Percentiles rank a stretch among this genome's conserved stretches.
These are phyloP conservation scores for Heliconius ethilla DNA, from an alignment of 2,888 invertebrate species.

Conservation along the genomic window DNA sequence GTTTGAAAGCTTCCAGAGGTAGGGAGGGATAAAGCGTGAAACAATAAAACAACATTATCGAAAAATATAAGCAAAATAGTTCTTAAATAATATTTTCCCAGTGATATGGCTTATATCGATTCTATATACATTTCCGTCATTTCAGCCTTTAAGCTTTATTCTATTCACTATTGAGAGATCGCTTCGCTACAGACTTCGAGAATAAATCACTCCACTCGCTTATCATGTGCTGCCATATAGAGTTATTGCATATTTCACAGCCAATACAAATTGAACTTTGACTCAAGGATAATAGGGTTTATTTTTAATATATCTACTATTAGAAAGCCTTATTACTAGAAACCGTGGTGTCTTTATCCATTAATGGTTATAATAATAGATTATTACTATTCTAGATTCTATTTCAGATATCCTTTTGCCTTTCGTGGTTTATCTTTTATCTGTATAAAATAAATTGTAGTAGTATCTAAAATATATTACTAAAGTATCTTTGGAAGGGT, in stretches of 20 bases:
- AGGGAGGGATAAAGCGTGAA: too few species aligned
- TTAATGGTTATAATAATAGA: background rate
- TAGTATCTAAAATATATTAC: background rate
- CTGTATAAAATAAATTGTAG: background rate
- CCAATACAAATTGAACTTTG: background rate
- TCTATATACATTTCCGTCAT: background rate
- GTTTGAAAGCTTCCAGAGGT: too few species aligned
- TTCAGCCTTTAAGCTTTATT: background rate
- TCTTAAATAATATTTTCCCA: too few species aligned
- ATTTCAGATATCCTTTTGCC: constrained; percentile 2
- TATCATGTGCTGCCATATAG: constrained; percentile 18
- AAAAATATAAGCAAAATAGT: too few species aligned
- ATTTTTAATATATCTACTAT: background rate
- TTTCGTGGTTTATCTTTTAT: background rate
- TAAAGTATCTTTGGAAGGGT: background rate
- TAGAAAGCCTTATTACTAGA: background rate
- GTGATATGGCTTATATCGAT: background rate
- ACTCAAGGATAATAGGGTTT: background rate
- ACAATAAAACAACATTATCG: too few species aligned
- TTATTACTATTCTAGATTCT: background rate
- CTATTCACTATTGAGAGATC: constrained; percentile 11
- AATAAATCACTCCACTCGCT: constrained; percentile 11
- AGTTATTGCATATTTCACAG: background rate
- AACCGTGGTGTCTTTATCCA: constrained; percentile 9
- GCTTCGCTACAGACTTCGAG: constrained; percentile 10